Percentiles rank a stretch among this genome's conserved stretches.
phyloP scores from a whole-genome alignment of 2,113 vertebrate species.

The Chloropsis hardwickii region DNA sequence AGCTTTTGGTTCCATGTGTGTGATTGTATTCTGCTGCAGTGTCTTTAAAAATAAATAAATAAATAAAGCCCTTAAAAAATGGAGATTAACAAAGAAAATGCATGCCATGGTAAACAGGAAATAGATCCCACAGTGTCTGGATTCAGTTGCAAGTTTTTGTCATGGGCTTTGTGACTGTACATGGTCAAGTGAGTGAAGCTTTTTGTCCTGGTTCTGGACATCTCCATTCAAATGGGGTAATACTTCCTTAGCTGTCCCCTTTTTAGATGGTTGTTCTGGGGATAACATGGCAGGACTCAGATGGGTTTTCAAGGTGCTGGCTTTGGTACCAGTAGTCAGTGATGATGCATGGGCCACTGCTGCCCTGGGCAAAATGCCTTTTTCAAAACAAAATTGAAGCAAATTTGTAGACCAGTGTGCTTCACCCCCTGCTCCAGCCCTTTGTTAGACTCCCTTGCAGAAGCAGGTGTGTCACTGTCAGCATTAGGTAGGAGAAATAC shows the following conservation, averaged over 20 bases:
- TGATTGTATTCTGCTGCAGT: background rate
- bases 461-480: background rate
- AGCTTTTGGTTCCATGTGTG: background rate
- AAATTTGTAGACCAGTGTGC: background rate
- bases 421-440: background rate
- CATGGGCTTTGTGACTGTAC: background rate
- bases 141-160: background rate
- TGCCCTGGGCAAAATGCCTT: background rate
- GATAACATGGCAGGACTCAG: background rate
- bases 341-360: background rate
- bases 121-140: background rate
- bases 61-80: background rate
- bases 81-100: background rate
- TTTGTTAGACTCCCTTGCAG: background rate
- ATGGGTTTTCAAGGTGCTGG: background rate
- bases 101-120: background rate
- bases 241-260: background rate
- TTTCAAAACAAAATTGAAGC: background rate
- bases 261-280: background rate
- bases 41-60: background rate
- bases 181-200: background rate
- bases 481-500: background rate
- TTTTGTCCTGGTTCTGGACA: background rate
- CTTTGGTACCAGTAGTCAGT: background rate
- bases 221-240: background rate